Percentiles rank a stretch among this genome's conserved stretches.
phyloP scores from a whole-genome alignment of 2,113 vertebrate species.

The Pygoscelis adeliae region DNA sequence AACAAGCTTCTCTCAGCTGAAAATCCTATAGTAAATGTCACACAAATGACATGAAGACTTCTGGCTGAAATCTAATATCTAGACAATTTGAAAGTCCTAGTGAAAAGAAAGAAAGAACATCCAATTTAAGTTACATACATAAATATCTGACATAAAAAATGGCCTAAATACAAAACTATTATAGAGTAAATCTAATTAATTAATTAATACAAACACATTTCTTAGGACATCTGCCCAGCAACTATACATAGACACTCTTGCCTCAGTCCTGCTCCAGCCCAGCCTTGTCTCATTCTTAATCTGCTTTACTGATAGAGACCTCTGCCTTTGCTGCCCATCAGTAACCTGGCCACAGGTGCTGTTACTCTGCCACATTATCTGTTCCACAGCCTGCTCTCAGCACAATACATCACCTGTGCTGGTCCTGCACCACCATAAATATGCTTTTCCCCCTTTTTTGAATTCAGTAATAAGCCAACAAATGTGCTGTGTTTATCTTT shows the following conservation, averaged over 20 bases:
- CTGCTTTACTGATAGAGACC: not conserved
- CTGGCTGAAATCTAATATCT: not conserved
- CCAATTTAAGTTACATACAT: not conserved
- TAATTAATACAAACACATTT: not conserved
- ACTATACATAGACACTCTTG: not conserved
- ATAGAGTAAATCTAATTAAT: not conserved
- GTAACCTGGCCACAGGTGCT: not conserved
- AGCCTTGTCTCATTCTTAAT: not conserved
- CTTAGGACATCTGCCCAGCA: not conserved
- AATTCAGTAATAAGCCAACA: not conserved
- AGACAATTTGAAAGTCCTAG: not conserved
- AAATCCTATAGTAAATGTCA: not conserved
- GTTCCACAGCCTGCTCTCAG: not conserved
- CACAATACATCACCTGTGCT: not conserved
- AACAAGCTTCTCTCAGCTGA: not conserved
- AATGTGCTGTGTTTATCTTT: not conserved
- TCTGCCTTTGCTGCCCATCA: not conserved
- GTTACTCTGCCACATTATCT: not conserved
- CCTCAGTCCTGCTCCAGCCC: not conserved
- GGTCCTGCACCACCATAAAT: not conserved
- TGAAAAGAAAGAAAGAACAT: not conserved
- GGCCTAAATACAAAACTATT: not conserved
- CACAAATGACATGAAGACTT: not conserved
- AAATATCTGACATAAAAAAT: not conserved
- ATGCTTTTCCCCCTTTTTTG: rapidly evolving